phyloP scores from a whole-genome alignment of 2,113 vertebrate genomes.

The Physeter macrocephalus region DNA sequence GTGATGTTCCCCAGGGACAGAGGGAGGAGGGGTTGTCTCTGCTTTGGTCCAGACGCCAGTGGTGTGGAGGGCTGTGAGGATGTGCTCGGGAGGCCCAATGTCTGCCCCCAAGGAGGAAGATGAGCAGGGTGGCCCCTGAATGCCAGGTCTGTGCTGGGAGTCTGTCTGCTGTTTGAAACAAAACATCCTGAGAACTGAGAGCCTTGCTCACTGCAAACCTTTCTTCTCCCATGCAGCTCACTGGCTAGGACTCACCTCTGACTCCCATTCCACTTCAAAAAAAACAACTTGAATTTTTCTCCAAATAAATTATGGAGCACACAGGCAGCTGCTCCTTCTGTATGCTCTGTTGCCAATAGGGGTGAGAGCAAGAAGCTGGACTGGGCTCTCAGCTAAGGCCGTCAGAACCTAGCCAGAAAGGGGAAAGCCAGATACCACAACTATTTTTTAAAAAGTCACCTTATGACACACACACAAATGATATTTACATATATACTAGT shows the following conservation, averaged over 20 bases:
- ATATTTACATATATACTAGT: not conserved
- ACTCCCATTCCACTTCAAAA: slow-evolving; percentile 36
- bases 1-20: not conserved
- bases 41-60: not conserved
- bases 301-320: slow-evolving; percentile 42
- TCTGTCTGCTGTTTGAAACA: not conserved
- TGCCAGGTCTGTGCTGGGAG: not conserved
- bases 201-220: not conserved
- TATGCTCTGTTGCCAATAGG: not conserved
- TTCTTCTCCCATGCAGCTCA: slow-evolving; percentile 4
- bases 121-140: not conserved
- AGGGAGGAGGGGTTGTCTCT: not conserved
- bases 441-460: not conserved
- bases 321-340: not conserved
- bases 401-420: not conserved
- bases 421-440: not conserved
- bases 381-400: not conserved
- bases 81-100: not conserved
- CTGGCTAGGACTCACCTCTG: slow-evolving; percentile 34
- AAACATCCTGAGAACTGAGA: not conserved
- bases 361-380: not conserved
- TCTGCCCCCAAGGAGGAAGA: not conserved
- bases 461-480: not conserved
- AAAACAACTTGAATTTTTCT: slow-evolving; percentile 30
- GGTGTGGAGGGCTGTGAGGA: not conserved